Percentiles rank a stretch among this genome's conserved stretches.
Evolutionary conservation across 2,797 vertebrate species (phyloP).

Genomic region (Epinephelus malabaricus): DNA sequence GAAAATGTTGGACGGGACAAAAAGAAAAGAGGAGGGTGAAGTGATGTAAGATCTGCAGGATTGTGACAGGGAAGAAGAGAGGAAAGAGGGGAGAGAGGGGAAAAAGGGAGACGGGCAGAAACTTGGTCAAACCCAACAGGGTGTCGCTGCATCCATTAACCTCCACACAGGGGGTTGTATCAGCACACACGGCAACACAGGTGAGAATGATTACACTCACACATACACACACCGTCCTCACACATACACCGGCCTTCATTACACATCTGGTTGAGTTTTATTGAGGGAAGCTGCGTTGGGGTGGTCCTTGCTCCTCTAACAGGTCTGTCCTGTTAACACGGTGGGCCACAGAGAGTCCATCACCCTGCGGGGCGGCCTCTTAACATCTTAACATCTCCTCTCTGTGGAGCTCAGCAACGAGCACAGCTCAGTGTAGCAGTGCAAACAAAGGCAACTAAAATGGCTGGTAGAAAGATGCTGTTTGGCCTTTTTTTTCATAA

Average conservation of each 20-base stretch:
- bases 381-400: constrained; percentile 31
- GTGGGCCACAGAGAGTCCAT: constrained; percentile 55
- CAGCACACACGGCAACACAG: constrained; percentile 73
- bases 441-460: neutral
- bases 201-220: constrained; percentile 85
- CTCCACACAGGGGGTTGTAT: constrained; percentile 69
- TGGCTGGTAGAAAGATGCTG: neutral
- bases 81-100: neutral
- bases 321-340: constrained; percentile 82
- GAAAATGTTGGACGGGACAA: constrained; percentile 46
- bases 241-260: constrained; percentile 80
- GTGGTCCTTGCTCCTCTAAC: constrained; percentile 83
- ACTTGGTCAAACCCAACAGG: constrained; percentile 7
- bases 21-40: constrained; percentile 34
- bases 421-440: neutral
- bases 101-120: constrained; percentile 18
- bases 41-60: constrained; percentile 54
- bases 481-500: neutral
- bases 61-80: constrained; percentile 26
- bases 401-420: neutral
- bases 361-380: constrained; percentile 56
- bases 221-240: constrained; percentile 59
- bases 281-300: constrained; percentile 79
- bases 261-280: constrained; percentile 88
- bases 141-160: constrained; percentile 66